A percentile compares a stretch with the other conserved stretches of the same genome.
These are phyloP conservation scores for Acestrorhynchus altus DNA, from an alignment of 2,797 vertebrate species.

Conservation along the genomic window DNA sequence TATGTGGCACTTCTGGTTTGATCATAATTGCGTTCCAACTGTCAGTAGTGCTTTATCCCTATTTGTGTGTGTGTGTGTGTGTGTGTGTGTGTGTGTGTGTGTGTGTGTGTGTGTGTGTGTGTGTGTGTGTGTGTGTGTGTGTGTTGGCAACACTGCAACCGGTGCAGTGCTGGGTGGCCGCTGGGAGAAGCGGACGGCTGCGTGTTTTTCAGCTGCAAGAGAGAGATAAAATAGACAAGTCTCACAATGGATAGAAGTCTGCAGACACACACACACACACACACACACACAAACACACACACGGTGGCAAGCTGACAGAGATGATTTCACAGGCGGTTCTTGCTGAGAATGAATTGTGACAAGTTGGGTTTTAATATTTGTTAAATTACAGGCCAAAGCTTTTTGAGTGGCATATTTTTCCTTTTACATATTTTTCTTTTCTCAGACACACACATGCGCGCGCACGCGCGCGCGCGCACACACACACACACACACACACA, in stretches of 20 bases:
- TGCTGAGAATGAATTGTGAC: background rate
- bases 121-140: background rate
- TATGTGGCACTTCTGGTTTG: too few relatives aligned
- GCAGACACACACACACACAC: slow-evolving; percentile 3
- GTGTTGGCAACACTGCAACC: background rate
- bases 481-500: slow-evolving; percentile 2
- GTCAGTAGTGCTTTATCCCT: too few relatives aligned
- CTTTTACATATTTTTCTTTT: background rate
- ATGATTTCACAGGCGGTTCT: background rate
- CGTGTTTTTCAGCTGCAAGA: slow-evolving; percentile 36
- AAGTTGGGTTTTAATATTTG: background rate
- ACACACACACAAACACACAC: background rate
- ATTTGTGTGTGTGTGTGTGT: background rate
- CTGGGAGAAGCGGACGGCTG: slow-evolving; percentile 31
- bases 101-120: background rate
- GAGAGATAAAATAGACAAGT: slow-evolving; percentile 23
- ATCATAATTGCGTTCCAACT: too few relatives aligned
- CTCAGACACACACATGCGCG: background rate
- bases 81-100: background rate
- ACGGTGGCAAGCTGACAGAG: background rate
- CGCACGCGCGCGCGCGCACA: background rate
- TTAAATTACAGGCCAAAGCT: background rate
- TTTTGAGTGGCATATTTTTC: background rate
- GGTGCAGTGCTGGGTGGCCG: slow-evolving; percentile 8
- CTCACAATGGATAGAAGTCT: too few relatives aligned